Conservation (phyloP, 2,888 invertebrate species). For the Chrysina gloriosa region DNA sequence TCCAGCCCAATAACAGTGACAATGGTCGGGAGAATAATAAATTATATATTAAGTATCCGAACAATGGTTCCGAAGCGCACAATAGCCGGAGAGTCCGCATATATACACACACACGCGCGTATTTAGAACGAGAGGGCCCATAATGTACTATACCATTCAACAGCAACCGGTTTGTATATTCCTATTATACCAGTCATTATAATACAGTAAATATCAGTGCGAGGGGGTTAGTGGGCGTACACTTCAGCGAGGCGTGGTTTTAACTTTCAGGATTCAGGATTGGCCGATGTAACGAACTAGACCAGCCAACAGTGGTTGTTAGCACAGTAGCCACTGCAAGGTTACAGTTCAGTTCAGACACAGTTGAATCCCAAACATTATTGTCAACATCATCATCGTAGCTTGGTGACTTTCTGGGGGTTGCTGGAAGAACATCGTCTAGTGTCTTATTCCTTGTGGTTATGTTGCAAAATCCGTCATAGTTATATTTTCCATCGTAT, state of each 20-base stretch:
- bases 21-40: constrained; percentile 41
- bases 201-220: constrained; percentile 61
- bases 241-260: constrained; percentile 41
- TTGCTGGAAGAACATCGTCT: background rate
- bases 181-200: constrained; percentile 62
- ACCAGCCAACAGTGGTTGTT: constrained; percentile 62
- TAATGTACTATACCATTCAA: constrained; percentile 57
- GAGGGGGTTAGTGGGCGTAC: constrained; percentile 55
- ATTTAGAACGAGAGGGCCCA: constrained; percentile 30
- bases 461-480: background rate
- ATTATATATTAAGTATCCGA: constrained; percentile 41
- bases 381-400: constrained; percentile 28
- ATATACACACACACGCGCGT: constrained; percentile 3
- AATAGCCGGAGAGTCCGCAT: constrained; percentile 22
- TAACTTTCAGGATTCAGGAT: constrained; percentile 48
- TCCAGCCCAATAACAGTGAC: constrained; percentile 42
- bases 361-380: constrained; percentile 33
- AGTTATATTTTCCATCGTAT: background rate
- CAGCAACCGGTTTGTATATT: constrained; percentile 60
- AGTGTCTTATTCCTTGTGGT: background rate
- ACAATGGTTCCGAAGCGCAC: constrained; percentile 33
- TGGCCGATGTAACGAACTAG: constrained; percentile 60
- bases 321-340: constrained; percentile 50
- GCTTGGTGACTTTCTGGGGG: constrained; percentile 14
- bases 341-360: constrained; percentile 44